Evolutionary conservation across 2,888 invertebrate genomes (phyloP).

Genomic region (Plagodis pulveraria): DNA sequence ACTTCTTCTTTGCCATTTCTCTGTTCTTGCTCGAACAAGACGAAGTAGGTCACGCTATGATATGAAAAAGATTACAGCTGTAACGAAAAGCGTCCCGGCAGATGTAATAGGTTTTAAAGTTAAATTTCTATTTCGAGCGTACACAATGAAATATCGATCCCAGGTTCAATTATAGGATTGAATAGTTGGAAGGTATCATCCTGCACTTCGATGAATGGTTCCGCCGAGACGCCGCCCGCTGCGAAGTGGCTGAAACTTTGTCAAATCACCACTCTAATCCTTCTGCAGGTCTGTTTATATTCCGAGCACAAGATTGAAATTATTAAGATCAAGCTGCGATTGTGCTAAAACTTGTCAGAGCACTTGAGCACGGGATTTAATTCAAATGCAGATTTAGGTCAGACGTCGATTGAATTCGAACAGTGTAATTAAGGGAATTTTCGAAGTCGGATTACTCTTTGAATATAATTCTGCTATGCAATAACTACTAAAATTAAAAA

Average conservation of each 20-base stretch:
- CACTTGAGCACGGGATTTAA: constrained; percentile 62
- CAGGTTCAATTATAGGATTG: constrained; percentile 28
- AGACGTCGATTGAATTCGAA: constrained; percentile 73
- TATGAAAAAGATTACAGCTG: constrained; percentile 21
- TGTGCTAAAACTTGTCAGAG: constrained; percentile 72
- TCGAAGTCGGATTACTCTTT: constrained; percentile 62
- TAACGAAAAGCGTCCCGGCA: constrained; percentile 12
- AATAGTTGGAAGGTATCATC: constrained; percentile 25
- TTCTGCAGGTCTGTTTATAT: constrained; percentile 73
- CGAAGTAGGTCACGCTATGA: constrained; percentile 17
- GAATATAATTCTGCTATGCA: constrained; percentile 40
- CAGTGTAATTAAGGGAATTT: constrained; percentile 71
- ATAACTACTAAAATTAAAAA: background rate
- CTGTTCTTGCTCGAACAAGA: background rate
- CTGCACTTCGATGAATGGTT: constrained; percentile 30
- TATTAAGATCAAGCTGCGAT: constrained; percentile 78
- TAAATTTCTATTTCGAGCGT: constrained; percentile 20
- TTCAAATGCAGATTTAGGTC: constrained; percentile 81
- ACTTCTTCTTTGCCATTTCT: constrained; percentile 27
- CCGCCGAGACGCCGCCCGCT: constrained; percentile 33
- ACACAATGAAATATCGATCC: constrained; percentile 25
- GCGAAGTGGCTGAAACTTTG: constrained; percentile 62
- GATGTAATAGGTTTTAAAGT: constrained; percentile 19
- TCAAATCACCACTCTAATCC: constrained; percentile 71
- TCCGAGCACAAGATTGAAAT: constrained; percentile 72